Evolutionary conservation across 2,888 invertebrate genomes (phyloP).

Genomic region (Marronus borbonicus): DNA sequence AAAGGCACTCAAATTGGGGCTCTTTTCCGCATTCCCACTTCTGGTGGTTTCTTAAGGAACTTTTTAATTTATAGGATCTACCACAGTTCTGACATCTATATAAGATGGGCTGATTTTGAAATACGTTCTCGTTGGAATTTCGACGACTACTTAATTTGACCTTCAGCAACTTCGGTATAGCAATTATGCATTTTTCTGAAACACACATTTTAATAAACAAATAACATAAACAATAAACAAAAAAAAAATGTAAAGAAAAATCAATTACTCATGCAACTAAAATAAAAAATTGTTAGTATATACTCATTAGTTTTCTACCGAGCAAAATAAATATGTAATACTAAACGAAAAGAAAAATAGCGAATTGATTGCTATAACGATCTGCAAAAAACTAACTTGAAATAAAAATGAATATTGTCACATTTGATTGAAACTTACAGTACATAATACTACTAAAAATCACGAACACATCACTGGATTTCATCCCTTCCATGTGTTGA

Average conservation of each 20-base stretch:
- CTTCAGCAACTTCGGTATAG: conserved; percentile 41
- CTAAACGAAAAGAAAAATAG: conserved; percentile 9
- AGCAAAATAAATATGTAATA: conserved; percentile 39
- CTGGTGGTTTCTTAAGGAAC: conserved; percentile 57
- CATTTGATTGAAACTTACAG: conserved; percentile 24
- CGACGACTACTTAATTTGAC: conserved; percentile 23
- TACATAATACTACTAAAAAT: neutral
- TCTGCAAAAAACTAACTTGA: conserved; percentile 25
- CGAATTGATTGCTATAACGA: conserved; percentile 12
- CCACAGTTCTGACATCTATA: conserved; percentile 54
- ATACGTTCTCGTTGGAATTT: conserved; percentile 23
- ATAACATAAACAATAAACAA: neutral
- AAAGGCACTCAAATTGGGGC: conserved; percentile 84
- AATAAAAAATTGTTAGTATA: conserved; percentile 39
- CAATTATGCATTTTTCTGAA: conserved; percentile 44
- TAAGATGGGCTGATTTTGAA: neutral
- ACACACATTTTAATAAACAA: conserved; percentile 43
- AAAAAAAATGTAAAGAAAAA: conserved; percentile 11
- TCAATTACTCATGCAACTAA: conserved; percentile 44
- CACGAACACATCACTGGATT: conserved; percentile 11
- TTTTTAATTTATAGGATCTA: conserved; percentile 56
- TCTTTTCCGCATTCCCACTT: conserved; percentile 80
- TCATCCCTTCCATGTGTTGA: neutral
- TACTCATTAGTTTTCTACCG: conserved; percentile 30
- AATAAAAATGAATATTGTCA: conserved; percentile 18